These are phyloP conservation scores for Phoxinus phoxinus DNA, from an alignment of 2,113 vertebrate genomes.

Conservation along the genomic window DNA sequence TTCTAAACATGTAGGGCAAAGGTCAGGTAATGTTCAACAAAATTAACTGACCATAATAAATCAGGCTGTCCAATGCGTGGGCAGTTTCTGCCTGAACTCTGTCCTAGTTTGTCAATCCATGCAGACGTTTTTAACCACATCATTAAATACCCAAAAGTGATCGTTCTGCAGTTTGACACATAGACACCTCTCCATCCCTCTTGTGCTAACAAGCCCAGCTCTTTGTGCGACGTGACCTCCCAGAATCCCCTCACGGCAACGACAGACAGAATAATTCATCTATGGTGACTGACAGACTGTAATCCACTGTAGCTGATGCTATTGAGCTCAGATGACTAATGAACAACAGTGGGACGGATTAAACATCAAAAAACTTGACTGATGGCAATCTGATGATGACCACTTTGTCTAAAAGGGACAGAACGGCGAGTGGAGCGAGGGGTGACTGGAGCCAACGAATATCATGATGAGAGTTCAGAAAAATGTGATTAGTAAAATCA, in stretches of 20 bases:
- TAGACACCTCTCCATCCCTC: slow-evolving; percentile 28
- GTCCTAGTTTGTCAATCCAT: neutral
- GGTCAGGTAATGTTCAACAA: neutral
- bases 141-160: neutral
- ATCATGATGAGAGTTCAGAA: too few species aligned
- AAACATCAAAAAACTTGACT: slow-evolving; percentile 38
- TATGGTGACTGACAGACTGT: slow-evolving; percentile 26
- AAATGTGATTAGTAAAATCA: too few species aligned
- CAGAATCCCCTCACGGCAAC: slow-evolving; percentile 1
- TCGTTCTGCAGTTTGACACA: neutral
- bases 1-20: neutral
- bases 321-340: slow-evolving; percentile 50
- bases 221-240: slow-evolving; percentile 29
- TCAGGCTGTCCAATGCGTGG: neutral
- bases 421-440: neutral
- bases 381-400: slow-evolving; percentile 32
- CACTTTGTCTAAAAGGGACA: slow-evolving; percentile 1
- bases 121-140: slow-evolving; percentile 6
- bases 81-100: neutral
- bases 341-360: slow-evolving; percentile 32
- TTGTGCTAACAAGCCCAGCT: slow-evolving; percentile 16
- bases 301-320: slow-evolving; percentile 40
- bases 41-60: slow-evolving; percentile 14
- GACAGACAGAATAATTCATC: slow-evolving; percentile 42
- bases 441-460: neutral